Base-by-base conservation (phyloP, 2,888 invertebrate species). In the Holacanthella duospinosa region DNA sequence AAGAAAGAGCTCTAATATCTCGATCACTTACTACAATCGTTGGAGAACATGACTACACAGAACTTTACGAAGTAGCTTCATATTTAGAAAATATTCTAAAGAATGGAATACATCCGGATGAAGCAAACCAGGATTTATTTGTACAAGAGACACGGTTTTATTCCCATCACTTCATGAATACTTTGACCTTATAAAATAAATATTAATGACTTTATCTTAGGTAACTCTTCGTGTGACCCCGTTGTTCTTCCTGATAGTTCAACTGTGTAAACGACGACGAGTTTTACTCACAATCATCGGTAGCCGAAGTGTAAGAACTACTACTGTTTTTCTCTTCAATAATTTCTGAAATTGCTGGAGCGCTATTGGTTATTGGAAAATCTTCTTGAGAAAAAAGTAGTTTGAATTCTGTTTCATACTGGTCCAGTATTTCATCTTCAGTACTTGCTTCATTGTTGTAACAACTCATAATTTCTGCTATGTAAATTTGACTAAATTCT, bases 101-200 rank as follows among this genome's bases (percentile, higher is more conserved):
- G 4, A 55, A 55, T 26, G 55, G 55, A n/a, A 55, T 55, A 4
- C 55, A 55, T 21, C 55, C 55, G 55, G 55, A 55, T 29, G 55
- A 55, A 29, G 4, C 16, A 3, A 29, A 29, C 16, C 55, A 55
- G 55, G 55, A 55, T 26, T 55, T 55, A 21, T 55, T 55, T 29
- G 55, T 55, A 3, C 55, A 55, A 29, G 55, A 55, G 27, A 55
- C 55, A 21, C 6, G 55, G 27, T 55, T 55, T 27, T 55, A 55
- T n/a, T 26, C 55, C 29, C 55, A 55, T 26, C 55, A 55, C 25
- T 55, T 55, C 27, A 55, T 55, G 55, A 55, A 55, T 29, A 55
- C 55, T 26, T 26, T 55, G 6, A 55, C 55, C 16, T 26, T 55
- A 6, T 55, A 55, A 55, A 12, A 6, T 25, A 53, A n/a, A 36